phyloP scores from a whole-genome alignment of 2,797 vertebrate genomes.

The Girardinus metallicus region DNA sequence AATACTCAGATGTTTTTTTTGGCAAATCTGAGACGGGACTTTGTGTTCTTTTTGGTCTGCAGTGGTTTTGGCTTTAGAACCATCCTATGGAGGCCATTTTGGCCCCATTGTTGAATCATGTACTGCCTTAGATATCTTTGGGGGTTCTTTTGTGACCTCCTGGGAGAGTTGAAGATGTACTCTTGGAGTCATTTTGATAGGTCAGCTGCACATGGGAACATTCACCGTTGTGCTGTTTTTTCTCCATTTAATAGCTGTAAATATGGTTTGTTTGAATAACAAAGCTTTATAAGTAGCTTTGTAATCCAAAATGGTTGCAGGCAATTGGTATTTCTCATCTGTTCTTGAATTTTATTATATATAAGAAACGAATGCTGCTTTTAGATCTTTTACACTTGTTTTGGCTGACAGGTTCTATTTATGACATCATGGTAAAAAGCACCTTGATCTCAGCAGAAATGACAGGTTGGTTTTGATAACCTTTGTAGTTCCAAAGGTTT shows the following conservation, averaged over 20 bases:
- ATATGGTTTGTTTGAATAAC: background rate
- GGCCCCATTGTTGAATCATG: background rate
- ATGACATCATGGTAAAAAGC: background rate
- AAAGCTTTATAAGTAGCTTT: background rate
- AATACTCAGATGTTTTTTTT: background rate
- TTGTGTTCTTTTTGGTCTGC: background rate
- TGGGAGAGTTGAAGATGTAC: background rate
- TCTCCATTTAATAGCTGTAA: background rate
- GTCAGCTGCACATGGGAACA: background rate
- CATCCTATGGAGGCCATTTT: background rate
- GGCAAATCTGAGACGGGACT: background rate
- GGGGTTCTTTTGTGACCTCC: background rate
- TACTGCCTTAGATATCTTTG: background rate
- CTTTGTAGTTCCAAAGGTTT: background rate
- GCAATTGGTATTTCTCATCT: background rate
- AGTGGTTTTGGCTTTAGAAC: background rate
- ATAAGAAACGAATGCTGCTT: background rate
- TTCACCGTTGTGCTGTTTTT: background rate
- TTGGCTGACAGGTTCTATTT: background rate
- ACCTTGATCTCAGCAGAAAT: background rate
- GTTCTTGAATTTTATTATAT: background rate
- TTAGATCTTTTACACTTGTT: background rate
- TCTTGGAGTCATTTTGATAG: background rate
- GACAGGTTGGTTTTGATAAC: background rate
- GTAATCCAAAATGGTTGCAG: background rate